A percentile compares a stretch with the other conserved stretches of the same genome.
Evolutionary conservation across 2,888 invertebrate genomes (phyloP).

Genomic region (Amphipoea lucens): DNA sequence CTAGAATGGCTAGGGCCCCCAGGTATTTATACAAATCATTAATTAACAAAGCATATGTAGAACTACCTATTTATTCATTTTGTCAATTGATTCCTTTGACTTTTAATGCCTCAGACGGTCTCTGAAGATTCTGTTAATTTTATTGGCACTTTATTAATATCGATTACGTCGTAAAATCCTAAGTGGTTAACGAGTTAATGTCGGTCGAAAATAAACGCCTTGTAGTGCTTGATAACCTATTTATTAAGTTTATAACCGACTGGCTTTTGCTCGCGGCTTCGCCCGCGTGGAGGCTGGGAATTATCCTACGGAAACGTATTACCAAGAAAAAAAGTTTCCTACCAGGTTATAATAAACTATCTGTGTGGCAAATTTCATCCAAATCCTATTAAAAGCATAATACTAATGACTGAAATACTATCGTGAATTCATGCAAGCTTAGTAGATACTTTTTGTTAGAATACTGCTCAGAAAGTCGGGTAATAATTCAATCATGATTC

Average conservation of each 20-base stretch:
- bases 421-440: too few species aligned
- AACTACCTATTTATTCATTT: slow-evolving; percentile 12
- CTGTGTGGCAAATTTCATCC: not conserved
- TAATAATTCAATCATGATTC: too few species aligned
- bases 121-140: slow-evolving; percentile 58
- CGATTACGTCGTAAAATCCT: slow-evolving; percentile 70
- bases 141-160: slow-evolving; percentile 68
- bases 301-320: not conserved
- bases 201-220: slow-evolving; percentile 48
- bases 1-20: too few species aligned
- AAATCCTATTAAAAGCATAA: too few species aligned
- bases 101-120: slow-evolving; percentile 25
- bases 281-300: not conserved
- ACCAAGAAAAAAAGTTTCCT: not conserved
- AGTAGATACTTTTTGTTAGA: too few species aligned
- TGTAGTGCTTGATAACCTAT: slow-evolving; percentile 25
- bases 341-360: not conserved
- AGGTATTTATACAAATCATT: not conserved
- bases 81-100: slow-evolving; percentile 25
- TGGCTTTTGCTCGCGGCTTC: not conserved
- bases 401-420: too few species aligned
- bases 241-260: slow-evolving; percentile 10
- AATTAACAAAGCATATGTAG: not conserved
- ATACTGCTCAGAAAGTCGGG: too few species aligned
- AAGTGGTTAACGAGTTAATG: slow-evolving; percentile 59